Evolutionary conservation across 2,888 invertebrate species (phyloP).

Genomic region (Drosophila antonietae): DNA sequence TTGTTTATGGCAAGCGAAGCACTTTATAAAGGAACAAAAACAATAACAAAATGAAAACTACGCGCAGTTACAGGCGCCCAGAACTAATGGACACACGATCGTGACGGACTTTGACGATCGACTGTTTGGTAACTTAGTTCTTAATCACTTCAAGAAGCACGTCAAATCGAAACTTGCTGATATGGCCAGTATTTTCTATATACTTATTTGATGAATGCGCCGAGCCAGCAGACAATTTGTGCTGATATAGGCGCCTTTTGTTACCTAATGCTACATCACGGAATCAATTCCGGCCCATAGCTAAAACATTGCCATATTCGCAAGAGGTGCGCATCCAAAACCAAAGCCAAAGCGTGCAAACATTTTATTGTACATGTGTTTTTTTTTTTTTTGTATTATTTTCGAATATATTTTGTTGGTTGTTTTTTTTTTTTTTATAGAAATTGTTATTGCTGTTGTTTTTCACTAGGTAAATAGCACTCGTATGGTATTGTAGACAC

Average conservation of each 20-base stretch:
- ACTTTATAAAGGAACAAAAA: conserved; percentile 13
- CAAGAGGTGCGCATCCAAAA: conserved; percentile 24
- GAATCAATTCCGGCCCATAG: conserved; percentile 15
- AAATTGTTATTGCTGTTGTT: conserved; percentile 35
- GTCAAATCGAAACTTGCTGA: conserved; percentile 48
- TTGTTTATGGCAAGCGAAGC: conserved; percentile 57
- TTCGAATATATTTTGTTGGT: neutral
- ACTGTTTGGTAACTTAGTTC: conserved; percentile 34
- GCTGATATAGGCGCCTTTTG: conserved; percentile 50
- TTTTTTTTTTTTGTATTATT: conserved; percentile 12
- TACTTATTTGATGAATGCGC: conserved; percentile 45
- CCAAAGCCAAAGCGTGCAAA: conserved; percentile 24
- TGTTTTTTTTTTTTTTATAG: neutral
- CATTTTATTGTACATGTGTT: conserved; percentile 22
- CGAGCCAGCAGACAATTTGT: conserved; percentile 25
- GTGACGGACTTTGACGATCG: conserved; percentile 38
- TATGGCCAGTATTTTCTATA: conserved; percentile 33
- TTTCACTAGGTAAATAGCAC: conserved; percentile 42
- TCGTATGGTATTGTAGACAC: conserved; percentile 48
- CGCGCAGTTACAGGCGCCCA: conserved; percentile 18
- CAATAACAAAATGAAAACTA: conserved; percentile 6
- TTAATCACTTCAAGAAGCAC: conserved; percentile 46
- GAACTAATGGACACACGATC: conserved; percentile 20
- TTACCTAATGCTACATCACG: conserved; percentile 64
- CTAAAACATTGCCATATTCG: conserved; percentile 26